A percentile compares a stretch with the other conserved stretches of the same genome.
These are phyloP conservation scores for Origma solitaria DNA, from an alignment of 2,113 vertebrate genomes.

Conservation along the genomic window DNA sequence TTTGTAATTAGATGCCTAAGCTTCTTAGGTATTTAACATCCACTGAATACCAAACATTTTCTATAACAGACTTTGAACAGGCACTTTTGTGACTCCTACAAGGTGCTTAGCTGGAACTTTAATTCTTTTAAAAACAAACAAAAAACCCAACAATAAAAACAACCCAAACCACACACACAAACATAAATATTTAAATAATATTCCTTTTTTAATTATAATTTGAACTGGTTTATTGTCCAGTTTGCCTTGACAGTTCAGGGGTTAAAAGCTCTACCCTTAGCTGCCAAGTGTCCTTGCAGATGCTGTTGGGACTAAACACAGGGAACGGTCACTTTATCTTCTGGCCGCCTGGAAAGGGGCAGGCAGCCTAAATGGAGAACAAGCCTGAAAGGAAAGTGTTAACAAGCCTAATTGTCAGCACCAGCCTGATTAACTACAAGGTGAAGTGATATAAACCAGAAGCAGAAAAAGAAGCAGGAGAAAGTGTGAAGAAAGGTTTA, in stretches of 20 bases:
- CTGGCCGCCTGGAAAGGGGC: background rate
- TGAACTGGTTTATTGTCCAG: background rate
- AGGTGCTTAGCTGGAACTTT: background rate
- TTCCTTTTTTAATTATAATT: background rate
- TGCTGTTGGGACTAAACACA: background rate
- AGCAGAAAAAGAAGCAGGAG: background rate
- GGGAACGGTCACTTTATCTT: background rate
- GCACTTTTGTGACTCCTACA: background rate
- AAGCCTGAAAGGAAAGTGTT: background rate
- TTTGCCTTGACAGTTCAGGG: background rate
- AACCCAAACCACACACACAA: background rate
- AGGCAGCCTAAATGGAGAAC: background rate
- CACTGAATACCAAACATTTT: background rate
- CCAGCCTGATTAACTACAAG: background rate
- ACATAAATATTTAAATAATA: background rate
- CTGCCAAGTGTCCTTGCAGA: background rate
- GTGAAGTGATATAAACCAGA: background rate
- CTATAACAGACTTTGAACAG: background rate
- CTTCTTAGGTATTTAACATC: background rate
- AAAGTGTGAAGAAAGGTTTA: background rate
- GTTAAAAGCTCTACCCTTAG: background rate
- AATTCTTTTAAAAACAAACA: background rate
- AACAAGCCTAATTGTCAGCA: slow-evolving; percentile 28
- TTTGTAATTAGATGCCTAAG: background rate
- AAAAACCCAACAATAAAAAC: background rate